Base-by-base conservation (phyloP, 2,888 invertebrate species). In the Rambutsinella grinnellia region DNA sequence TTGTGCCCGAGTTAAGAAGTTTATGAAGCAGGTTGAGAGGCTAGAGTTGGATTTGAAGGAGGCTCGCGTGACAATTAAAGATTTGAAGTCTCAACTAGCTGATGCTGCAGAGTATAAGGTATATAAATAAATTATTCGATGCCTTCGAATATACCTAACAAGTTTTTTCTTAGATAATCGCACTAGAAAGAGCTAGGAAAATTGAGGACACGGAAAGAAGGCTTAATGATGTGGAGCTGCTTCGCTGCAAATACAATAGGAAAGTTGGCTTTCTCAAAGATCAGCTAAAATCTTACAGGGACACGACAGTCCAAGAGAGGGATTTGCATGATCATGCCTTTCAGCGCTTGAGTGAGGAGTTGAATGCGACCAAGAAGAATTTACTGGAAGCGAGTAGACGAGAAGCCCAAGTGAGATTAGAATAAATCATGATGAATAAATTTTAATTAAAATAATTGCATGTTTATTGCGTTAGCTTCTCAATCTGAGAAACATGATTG, bases 31-130 rank as follows among this genome's bases (percentile, higher is more conserved):
- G 85, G 90, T 93, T 66, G 96, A 96, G 86, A 92, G 94, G 83
- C 88, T 95, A 61, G 92, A 93, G 74, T 87, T 92, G 44, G 95
- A 96, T 86, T 87, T 96, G 28, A 89, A 90, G 15, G 96, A 97
- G 83, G 91, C 94, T n/a, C 92, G 93, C 79, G 89, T 92, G 0
- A 93, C 94, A 83, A 89, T 93, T 44, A 90, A 94, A 17, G 95
- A 96, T 85, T 89, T 96, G 56, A 94, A 95, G 87, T 91, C 93
- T 1, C 95, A 95, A 85, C 87, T 95, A 8, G 91, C 93, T 0
- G 94, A 95, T 86, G 93, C 94, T 0, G 93, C 93, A 0, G 94
- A 95, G 85, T 94, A 93, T 85, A 95, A 95, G 90, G 94, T 92
- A 86, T 56, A 63, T n/a, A n/a, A n/a, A n/a, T n/a, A n/a, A n/a